Conservation (phyloP, 2,113 vertebrate genomes). For the Tapirus terrestris region DNA sequence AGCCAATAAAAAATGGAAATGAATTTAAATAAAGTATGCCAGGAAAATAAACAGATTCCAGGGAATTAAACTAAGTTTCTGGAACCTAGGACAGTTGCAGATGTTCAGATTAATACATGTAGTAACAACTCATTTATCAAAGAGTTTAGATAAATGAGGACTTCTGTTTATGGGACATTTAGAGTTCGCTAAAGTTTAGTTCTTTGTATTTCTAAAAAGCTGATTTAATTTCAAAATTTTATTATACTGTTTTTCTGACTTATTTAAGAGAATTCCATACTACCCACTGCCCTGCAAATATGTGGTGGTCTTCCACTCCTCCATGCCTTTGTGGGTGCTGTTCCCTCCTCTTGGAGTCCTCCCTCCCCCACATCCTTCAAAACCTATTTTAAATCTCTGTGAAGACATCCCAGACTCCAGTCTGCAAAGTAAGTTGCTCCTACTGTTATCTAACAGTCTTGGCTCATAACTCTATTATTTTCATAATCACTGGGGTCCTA, state of each 20-base stretch:
- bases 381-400: background rate
- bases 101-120: constrained; percentile 15
- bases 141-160: background rate
- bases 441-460: background rate
- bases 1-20: background rate
- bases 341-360: background rate
- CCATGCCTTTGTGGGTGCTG: background rate
- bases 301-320: background rate
- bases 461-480: background rate
- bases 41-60: constrained; percentile 33
- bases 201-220: constrained; percentile 32
- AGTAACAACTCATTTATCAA: background rate
- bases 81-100: background rate
- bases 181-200: background rate
- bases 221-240: constrained; percentile 25
- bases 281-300: background rate
- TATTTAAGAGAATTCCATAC: constrained; percentile 17
- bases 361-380: background rate
- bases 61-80: constrained; percentile 11
- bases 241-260: background rate
- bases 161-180: background rate
- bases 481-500: background rate
- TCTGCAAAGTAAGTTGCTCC: background rate
- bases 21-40: background rate
- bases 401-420: background rate